phyloP scores from a whole-genome alignment of 2,113 vertebrate species.

The Microcebus tavaratra region DNA sequence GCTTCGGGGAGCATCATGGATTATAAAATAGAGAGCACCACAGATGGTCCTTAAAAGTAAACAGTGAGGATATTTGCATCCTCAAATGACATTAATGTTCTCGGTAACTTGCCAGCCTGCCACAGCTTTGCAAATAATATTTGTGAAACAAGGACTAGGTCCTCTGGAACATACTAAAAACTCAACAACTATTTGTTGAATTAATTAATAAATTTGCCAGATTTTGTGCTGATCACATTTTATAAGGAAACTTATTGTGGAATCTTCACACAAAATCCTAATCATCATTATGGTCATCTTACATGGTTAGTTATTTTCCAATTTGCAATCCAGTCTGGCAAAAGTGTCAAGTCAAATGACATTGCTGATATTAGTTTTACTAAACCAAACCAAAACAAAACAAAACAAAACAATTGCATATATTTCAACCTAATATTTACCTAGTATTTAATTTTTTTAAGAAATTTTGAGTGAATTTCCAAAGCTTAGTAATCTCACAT shows the following conservation, averaged over 20 bases:
- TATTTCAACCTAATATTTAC: not conserved
- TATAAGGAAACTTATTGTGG: not conserved
- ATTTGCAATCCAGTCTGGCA: not conserved
- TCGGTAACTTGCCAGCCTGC: not conserved
- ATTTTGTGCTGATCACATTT: not conserved
- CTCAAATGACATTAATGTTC: not conserved
- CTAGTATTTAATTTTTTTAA: not conserved
- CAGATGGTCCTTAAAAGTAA: no score
- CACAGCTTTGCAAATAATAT: not conserved
- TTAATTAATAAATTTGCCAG: not conserved
- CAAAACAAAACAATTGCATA: not conserved
- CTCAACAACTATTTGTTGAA: not conserved
- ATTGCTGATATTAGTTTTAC: not conserved
- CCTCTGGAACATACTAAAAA: not conserved
- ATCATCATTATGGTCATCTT: not conserved
- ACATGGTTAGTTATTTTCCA: not conserved
- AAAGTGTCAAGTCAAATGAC: not conserved
- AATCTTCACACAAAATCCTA: not conserved
- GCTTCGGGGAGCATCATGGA: not conserved
- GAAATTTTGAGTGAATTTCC: not conserved
- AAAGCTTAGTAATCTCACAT: not conserved
- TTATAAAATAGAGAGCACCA: no score
- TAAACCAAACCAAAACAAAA: not conserved
- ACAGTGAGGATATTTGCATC: not conserved
- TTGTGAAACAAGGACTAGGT: not conserved